Evolutionary conservation across 2,113 vertebrate genomes (phyloP).

Genomic region (Cyanoramphus novaezelandiae): DNA sequence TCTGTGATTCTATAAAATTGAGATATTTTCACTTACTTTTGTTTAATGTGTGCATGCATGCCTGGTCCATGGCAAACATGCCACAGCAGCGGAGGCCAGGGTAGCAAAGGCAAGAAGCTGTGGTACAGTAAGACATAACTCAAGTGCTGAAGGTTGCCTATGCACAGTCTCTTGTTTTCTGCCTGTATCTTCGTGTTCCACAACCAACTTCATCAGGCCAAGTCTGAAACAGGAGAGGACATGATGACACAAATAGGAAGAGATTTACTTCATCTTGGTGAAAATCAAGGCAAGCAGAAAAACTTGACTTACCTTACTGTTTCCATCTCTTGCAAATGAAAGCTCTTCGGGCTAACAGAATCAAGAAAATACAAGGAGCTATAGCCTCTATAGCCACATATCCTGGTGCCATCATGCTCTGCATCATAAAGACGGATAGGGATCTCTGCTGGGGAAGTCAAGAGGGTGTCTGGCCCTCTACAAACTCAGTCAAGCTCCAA

Average conservation of each 20-base stretch:
- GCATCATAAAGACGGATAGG: not conserved
- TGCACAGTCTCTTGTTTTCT: not conserved
- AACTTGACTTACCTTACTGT: not conserved
- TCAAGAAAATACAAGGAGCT: not conserved
- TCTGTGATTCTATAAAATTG: not conserved
- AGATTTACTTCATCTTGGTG: not conserved
- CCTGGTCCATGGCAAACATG: not conserved
- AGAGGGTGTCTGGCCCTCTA: not conserved
- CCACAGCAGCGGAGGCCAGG: not conserved
- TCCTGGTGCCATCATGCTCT: not conserved
- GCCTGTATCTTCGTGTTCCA: not conserved
- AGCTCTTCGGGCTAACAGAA: not conserved
- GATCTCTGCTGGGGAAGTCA: not conserved
- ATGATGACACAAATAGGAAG: accelerated
- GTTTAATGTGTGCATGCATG: accelerated
- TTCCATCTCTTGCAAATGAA: not conserved
- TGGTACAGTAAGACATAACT: not conserved
- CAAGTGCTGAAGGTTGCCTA: not conserved
- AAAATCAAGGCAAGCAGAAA: not conserved
- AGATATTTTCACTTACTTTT: not conserved
- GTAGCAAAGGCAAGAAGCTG: not conserved
- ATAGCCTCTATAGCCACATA: too few relatives aligned
- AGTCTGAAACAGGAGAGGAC: not conserved
- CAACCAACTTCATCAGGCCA: not conserved
- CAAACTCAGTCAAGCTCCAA: not conserved